Conservation (phyloP, 2,888 invertebrate genomes). For the Girardia tigrina region DNA sequence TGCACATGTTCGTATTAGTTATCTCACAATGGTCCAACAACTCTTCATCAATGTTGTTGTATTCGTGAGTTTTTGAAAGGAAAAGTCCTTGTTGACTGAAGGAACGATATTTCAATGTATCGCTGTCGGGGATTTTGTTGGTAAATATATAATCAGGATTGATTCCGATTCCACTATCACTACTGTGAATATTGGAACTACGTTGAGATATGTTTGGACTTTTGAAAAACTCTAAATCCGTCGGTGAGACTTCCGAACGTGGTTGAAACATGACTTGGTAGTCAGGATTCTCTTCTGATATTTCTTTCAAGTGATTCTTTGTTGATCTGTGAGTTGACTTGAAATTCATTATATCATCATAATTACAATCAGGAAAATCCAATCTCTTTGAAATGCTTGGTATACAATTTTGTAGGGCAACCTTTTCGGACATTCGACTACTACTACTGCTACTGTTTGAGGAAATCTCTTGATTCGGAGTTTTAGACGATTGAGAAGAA, state of each 20-base stretch:
- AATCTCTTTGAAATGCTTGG: not conserved
- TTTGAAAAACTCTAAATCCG: not conserved
- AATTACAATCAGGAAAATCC: not conserved
- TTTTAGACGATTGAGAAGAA: not conserved
- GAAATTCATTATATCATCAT: not conserved
- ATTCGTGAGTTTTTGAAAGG: not conserved
- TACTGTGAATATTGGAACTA: slow-evolving; percentile 9
- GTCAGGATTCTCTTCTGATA: not conserved
- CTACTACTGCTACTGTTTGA: not conserved
- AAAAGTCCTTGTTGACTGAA: not conserved
- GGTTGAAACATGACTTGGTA: not conserved
- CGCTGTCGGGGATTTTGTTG: not conserved
- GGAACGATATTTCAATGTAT: not conserved
- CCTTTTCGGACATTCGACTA: not conserved
- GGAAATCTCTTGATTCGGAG: not conserved
- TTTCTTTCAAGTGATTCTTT: not conserved
- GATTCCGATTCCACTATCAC: slow-evolving; percentile 5
- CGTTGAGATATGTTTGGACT: slow-evolving; percentile 1
- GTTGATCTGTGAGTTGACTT: not conserved
- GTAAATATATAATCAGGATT: not conserved
- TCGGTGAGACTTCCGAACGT: not conserved
- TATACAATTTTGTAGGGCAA: not conserved
- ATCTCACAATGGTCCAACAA: not conserved
- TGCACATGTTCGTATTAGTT: not conserved
- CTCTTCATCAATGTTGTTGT: slow-evolving; percentile 1